Evolutionary conservation across 2,888 invertebrate species (phyloP), one percentile per base, ranked within the genome.

Genomic region (Smittia sp.): DNA sequence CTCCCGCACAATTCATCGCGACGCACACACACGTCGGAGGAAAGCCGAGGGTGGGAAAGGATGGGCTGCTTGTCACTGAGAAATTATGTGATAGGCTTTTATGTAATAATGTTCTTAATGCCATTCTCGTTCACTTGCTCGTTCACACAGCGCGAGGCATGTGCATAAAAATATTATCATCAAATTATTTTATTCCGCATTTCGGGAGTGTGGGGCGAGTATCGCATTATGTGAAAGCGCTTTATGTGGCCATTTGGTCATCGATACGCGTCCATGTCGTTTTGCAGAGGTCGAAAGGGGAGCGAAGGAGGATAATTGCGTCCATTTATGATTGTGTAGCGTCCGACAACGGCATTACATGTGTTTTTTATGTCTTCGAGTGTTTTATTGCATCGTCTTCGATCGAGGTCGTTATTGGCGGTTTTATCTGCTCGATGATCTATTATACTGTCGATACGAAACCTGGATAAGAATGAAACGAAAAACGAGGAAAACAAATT

Each of bases 101-200:
- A 63, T 63, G 24, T 63, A 25, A 25, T 58, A 58, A 6, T 22
- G 25, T 22, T 4, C 25, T 25, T 63, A 63, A 63, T 63, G 63
- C 22, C 27, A 25, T 58, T 58, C 13, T 18, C 22, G 58, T 58
- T 18, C 22, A 58, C 9, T 46, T 9, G 4, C 32, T 32, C 9
- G 3, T 9, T 32, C 32, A 11, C 15, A 24, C 63, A 63, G 7
- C 3, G 62, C 63, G 27, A 63, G 25, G 25, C 3, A 27, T 63
- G 63, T 63, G 63, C 63, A 63, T 63, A 63, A 63, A 63, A 63
- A 63, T 63, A 63, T 63, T 63, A 63, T 63, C 20, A 63, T 63
- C 63, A 25, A 63, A 63, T 63, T 63, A 63, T 58, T 58, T 58
- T 24, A 58, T 58, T 58, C 15, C 24, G 58, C 46, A 46, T 46